Conservation (phyloP, 1,140 invertebrate species). For the Macrobrachium nipponense region DNA sequence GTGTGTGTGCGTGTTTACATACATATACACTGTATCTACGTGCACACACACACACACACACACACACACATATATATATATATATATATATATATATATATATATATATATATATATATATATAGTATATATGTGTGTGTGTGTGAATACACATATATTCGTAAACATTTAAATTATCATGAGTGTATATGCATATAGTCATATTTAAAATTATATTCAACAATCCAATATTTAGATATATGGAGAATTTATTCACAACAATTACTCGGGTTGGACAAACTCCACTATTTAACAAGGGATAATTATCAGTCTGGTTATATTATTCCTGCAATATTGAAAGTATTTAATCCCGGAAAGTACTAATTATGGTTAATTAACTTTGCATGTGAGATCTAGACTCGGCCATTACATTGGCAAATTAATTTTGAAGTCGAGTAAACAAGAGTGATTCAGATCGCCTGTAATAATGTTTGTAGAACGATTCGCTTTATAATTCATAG, state of each 20-base stretch:
- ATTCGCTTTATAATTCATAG: too few relatives aligned
- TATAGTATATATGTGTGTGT: background rate
- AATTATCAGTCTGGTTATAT: too few relatives aligned
- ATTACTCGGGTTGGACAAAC: background rate
- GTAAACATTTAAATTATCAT: background rate
- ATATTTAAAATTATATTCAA: background rate
- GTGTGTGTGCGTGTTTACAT: too few relatives aligned
- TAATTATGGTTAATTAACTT: too few relatives aligned
- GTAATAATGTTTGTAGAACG: too few relatives aligned
- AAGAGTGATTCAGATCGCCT: too few relatives aligned
- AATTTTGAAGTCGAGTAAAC: too few relatives aligned
- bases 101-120: slow-evolving; percentile 1
- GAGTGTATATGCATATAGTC: background rate
- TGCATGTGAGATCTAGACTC: too few relatives aligned
- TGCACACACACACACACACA: background rate
- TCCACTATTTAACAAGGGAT: too few relatives aligned
- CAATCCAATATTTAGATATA: background rate
- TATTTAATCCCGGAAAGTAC: too few relatives aligned
- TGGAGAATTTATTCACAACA: background rate
- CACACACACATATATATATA: slow-evolving; percentile 11
- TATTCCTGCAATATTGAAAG: too few relatives aligned
- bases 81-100: slow-evolving; percentile 18
- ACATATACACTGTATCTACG: background rate
- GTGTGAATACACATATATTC: background rate
- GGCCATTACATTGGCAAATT: too few relatives aligned